Evolutionary conservation across 2,888 invertebrate species (phyloP).

Genomic region (Parnassius smintheus): DNA sequence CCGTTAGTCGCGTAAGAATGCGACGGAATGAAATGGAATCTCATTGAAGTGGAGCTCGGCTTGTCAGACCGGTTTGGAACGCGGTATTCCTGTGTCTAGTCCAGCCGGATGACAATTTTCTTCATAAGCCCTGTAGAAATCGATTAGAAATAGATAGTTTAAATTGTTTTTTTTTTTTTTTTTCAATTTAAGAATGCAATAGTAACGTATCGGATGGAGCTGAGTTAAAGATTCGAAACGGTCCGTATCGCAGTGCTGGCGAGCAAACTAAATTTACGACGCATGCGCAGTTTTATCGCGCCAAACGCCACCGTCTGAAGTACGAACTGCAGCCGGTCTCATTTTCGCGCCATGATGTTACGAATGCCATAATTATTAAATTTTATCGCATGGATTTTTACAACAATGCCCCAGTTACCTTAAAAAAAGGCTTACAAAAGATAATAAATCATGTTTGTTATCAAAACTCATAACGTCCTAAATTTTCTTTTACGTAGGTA

Average conservation of each 20-base stretch:
- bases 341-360: constrained; percentile 61
- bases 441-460: constrained; percentile 37
- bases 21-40: constrained; percentile 78
- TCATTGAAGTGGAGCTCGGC: constrained; percentile 73
- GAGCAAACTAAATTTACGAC: constrained; percentile 50
- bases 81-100: constrained; percentile 58
- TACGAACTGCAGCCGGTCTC: constrained; percentile 38
- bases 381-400: constrained; percentile 37
- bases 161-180: constrained; percentile 20
- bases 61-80: constrained; percentile 67
- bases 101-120: constrained; percentile 62
- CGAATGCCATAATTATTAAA: constrained; percentile 33
- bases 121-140: constrained; percentile 10
- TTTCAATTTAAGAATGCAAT: constrained; percentile 19
- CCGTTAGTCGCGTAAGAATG: constrained; percentile 78
- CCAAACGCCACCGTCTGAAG: constrained; percentile 31
- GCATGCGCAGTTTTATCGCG: constrained; percentile 50
- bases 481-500: constrained; percentile 27
- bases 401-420: constrained; percentile 32
- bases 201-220: constrained; percentile 30
- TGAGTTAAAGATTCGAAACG: constrained; percentile 34
- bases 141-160: not conserved
- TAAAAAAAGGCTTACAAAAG: constrained; percentile 28
- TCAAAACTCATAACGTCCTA: not conserved
- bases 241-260: constrained; percentile 43